Evolutionary conservation across 2,113 vertebrate genomes (phyloP).

Genomic region (Tyrannus savana): DNA sequence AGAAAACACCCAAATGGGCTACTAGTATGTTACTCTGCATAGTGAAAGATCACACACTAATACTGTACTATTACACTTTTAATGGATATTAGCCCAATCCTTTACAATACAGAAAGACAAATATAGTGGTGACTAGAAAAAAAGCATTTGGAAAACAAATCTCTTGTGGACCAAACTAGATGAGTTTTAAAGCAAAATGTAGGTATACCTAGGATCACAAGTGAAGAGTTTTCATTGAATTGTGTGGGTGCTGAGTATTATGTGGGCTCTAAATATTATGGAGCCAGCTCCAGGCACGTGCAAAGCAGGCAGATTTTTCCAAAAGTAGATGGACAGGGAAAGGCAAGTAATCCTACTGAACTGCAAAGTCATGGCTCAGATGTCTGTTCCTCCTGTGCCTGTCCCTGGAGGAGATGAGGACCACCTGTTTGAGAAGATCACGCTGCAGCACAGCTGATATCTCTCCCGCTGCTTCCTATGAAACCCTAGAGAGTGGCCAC

Average conservation of each 20-base stretch:
- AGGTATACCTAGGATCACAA: not conserved
- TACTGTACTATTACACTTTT: not conserved
- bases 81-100: not conserved
- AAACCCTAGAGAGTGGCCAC: constrained; percentile 38
- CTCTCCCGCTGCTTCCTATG: not conserved
- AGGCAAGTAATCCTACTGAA: constrained; percentile 21
- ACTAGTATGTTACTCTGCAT: not conserved
- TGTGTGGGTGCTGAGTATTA: not conserved
- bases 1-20: not conserved
- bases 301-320: not conserved
- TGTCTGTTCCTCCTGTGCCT: constrained; percentile 44
- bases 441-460: constrained; percentile 21
- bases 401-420: constrained; percentile 52
- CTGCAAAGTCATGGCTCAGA: constrained; percentile 60
- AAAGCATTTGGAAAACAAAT: not conserved
- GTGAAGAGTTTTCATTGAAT: not conserved
- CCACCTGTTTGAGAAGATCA: constrained; percentile 64
- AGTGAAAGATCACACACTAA: not conserved
- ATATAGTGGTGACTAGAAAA: not conserved
- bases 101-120: not conserved
- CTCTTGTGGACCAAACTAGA: not conserved
- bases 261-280: not conserved
- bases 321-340: not conserved
- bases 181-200: not conserved
- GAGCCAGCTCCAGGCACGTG: not conserved